Base-by-base conservation (phyloP, 2,113 vertebrate genomes). In the Elachura formosa region DNA sequence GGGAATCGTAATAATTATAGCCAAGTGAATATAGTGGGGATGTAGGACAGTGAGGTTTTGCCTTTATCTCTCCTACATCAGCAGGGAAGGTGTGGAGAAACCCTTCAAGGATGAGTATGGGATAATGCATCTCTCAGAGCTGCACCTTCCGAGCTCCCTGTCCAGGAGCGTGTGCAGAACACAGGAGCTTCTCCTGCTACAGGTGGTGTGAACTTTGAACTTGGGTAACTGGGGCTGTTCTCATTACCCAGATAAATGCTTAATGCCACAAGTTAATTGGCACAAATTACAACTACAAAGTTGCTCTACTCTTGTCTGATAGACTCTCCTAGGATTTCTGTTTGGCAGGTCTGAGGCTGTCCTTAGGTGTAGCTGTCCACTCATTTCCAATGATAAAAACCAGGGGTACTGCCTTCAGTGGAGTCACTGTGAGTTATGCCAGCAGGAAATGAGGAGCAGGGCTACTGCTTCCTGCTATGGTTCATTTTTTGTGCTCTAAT, bases 181-280 rank as follows among this genome's bases (percentile, higher is more conserved):
- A 21, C 0, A 9, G 59, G 67, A 25, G 11, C n/a, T 72, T 56
- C 2, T 1, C 36, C 63, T 74, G 34, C 64, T 41, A 0, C 1
- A 5, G 21, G 21, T 12, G 14, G 45, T 43, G 68, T 56, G 63
- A 90, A 52, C 59, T 84, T 55, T 81, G 73, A 80, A 59, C 72
- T 72, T 11, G 0, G 7, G 16, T 90, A 84, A 84, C 38, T 61
- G 73, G 49, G 69, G 61, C 84, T 81, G 68, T 55, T 81, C 89
- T 93, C 86, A 78, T 94, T 92, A 93, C 90, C 76, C 43, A 81
- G 73, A 87, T 78, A 81, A 92, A 92, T 72, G n/a, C 76, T 56
- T 72, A 67, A 87, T 84, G 61, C 83, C 86, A 41, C 48, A 55
- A 56, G 64, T 73, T 81, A 90, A 93, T 90, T 87, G 92, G 48